A percentile compares a stretch with the other conserved stretches of the same genome.
Conservation (phyloP, 2,888 invertebrate genomes). For the Craniophora ligustri region DNA sequence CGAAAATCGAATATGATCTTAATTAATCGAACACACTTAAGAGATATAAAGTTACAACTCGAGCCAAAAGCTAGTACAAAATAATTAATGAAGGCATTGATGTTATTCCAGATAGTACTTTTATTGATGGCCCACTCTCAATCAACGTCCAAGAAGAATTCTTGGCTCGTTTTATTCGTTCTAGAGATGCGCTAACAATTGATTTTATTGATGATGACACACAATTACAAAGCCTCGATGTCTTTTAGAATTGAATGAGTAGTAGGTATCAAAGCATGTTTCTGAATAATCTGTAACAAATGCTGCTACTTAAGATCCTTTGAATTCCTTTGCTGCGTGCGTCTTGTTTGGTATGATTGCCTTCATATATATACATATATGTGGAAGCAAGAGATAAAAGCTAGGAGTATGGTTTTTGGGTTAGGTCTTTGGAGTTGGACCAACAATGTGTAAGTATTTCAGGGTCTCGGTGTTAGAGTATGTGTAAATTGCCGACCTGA, state of each 20-base stretch:
- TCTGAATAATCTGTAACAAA: constrained; percentile 7
- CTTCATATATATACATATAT: too few species aligned
- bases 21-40: constrained; percentile 41
- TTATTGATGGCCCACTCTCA: constrained; percentile 80
- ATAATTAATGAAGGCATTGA: constrained; percentile 78
- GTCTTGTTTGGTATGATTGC: background rate
- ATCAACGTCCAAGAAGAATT: constrained; percentile 76
- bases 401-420: too few species aligned
- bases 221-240: constrained; percentile 47
- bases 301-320: background rate
- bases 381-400: too few species aligned
- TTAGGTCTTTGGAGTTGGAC: too few species aligned
- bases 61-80: constrained; percentile 45
- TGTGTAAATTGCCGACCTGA: too few species aligned
- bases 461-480: too few species aligned
- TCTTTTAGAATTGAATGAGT: constrained; percentile 41
- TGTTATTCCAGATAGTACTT: constrained; percentile 73
- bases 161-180: constrained; percentile 57
- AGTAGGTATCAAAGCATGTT: constrained; percentile 28
- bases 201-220: constrained; percentile 50
- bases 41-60: constrained; percentile 34
- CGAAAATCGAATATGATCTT: constrained; percentile 32
- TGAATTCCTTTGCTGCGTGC: background rate
- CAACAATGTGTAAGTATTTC: too few species aligned
- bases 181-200: constrained; percentile 50